Percentiles rank a stretch among this genome's conserved stretches.
These are phyloP conservation scores for Pelagia noctiluca DNA, from an alignment of 30 jellyfish, hydroid and myxozoan genomes.

Conservation along the genomic window DNA sequence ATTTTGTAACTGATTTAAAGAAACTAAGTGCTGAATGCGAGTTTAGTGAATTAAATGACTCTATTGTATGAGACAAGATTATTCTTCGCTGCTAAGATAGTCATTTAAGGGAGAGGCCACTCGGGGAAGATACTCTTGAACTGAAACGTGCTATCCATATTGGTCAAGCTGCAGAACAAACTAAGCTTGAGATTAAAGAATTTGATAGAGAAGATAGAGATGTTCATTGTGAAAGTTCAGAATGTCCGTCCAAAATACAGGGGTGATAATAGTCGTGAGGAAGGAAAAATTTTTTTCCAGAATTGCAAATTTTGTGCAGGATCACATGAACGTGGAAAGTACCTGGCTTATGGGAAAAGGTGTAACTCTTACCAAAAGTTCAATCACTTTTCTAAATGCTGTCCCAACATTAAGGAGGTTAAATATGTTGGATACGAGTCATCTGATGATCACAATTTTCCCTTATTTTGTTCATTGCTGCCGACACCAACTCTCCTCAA, in stretches of 20 bases:
- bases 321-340: conserved; percentile 57
- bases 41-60: conserved; percentile 44
- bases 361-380: conserved; percentile 53
- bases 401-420: conserved; percentile 29
- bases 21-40: conserved; percentile 57
- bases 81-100: too few relatives aligned
- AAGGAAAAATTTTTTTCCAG: conserved; percentile 19
- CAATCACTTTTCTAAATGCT: conserved; percentile 42
- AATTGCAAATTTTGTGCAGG: conserved; percentile 66
- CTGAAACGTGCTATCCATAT: conserved; percentile 16
- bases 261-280: neutral
- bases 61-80: conserved; percentile 32
- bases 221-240: neutral
- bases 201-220: conserved; percentile 8
- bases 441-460: conserved; percentile 28
- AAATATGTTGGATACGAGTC: conserved; percentile 40
- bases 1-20: conserved; percentile 57
- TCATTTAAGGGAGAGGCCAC: too few relatives aligned
- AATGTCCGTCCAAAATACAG: neutral
- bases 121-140: conserved; percentile 34
- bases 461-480: conserved; percentile 31
- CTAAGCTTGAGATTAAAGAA: conserved; percentile 26
- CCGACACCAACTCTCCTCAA: conserved; percentile 61
- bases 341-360: conserved; percentile 61
- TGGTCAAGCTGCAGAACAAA: conserved; percentile 40